Evolutionary conservation across 1,140 invertebrate genomes (phyloP).

Genomic region (Drepana arcuata): DNA sequence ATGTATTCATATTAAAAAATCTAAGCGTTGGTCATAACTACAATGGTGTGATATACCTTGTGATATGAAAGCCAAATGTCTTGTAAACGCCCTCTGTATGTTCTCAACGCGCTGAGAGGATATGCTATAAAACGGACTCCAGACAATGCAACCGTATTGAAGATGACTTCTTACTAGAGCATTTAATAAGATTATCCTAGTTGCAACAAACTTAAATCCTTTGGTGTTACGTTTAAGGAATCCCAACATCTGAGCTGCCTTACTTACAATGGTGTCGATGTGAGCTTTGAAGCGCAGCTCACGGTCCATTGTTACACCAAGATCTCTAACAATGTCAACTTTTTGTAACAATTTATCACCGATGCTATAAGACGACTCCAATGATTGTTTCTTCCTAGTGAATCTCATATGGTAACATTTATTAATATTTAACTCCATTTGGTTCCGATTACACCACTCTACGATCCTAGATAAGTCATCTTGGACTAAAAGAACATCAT

Average conservation of each 20-base stretch:
- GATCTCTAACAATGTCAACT: too few relatives aligned
- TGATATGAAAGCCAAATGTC: constrained; percentile 4
- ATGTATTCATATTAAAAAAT: too few relatives aligned
- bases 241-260: not conserved
- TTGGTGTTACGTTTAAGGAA: constrained; percentile 4
- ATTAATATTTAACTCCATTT: not conserved
- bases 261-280: constrained; percentile 3
- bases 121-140: constrained; percentile 3
- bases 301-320: too few relatives aligned
- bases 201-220: not conserved
- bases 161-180: constrained; percentile 2
- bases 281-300: constrained; percentile 1
- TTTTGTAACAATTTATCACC: not conserved
- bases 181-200: constrained; percentile 1
- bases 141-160: constrained; percentile 2
- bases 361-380: not conserved
- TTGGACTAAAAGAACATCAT: too few relatives aligned
- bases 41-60: too few relatives aligned
- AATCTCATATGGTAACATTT: constrained; percentile 4
- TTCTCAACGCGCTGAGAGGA: constrained; percentile 8
- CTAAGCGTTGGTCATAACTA: too few relatives aligned
- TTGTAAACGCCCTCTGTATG: constrained; percentile 6
- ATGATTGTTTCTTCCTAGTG: constrained; percentile 1
- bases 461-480: too few relatives aligned
- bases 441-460: too few relatives aligned